Evolutionary conservation across 2,113 vertebrate genomes (phyloP).

Genomic region (Mirounga angustirostris): DNA sequence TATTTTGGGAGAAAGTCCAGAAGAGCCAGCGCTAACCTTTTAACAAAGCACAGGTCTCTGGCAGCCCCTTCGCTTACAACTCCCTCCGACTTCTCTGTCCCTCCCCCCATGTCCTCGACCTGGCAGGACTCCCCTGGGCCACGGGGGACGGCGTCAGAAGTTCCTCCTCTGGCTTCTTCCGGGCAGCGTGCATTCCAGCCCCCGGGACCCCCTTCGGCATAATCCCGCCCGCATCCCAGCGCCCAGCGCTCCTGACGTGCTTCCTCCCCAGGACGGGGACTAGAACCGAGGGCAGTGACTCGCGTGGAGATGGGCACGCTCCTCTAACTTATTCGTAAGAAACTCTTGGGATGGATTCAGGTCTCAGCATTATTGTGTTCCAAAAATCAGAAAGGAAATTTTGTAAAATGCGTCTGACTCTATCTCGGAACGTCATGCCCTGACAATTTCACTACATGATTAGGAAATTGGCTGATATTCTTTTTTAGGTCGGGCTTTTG

Average conservation of each 20-base stretch:
- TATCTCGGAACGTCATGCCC: neutral
- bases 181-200: neutral
- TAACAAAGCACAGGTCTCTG: neutral
- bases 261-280: neutral
- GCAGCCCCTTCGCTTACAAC: neutral
- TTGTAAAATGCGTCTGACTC: neutral
- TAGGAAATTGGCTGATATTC: neutral
- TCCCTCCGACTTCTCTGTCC: no score
- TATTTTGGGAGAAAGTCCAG: neutral
- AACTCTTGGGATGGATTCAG: conserved; percentile 30
- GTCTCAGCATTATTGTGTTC: conserved; percentile 34
- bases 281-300: neutral
- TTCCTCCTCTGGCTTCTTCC: neutral
- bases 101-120: neutral
- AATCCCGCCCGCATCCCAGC: neutral
- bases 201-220: neutral
- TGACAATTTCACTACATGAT: neutral
- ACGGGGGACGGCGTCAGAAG: neutral
- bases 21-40: neutral
- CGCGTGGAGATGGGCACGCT: neutral
- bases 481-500: neutral
- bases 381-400: conserved; percentile 52
- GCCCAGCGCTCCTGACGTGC: no score
- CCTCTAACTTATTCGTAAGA: neutral
- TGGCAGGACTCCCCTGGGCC: neutral